Base-by-base conservation (phyloP, 1,140 invertebrate genomes). In the Pteromalus puparum region DNA sequence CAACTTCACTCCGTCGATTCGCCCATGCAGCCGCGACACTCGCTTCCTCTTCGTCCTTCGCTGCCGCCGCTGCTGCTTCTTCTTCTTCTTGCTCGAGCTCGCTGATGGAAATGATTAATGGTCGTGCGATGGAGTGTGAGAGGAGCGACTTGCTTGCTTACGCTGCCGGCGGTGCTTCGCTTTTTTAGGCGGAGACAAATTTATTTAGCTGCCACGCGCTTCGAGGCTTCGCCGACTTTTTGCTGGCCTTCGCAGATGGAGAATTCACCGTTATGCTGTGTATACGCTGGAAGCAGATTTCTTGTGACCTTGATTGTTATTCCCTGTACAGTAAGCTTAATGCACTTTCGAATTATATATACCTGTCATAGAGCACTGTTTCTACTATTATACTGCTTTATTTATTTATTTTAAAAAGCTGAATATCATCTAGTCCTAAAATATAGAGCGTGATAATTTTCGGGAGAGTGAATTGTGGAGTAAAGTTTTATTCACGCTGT, bases 41-140 rank as follows among this genome's bases (percentile, higher is more conserved):
- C 68, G 68, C 24, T 70, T 28, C 26, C 13, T 68, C n/a, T 24
- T 48, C 46, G 46, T 48, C 46, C 42, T 48, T 68, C 24, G 2
- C 67, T 68, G 70, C 15, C 38, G 73, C 21, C 9, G 46, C 42
- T 53, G 12, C 30, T 34, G 30, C 30, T 34, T 34, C 30, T 34
- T 34, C 38, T 38, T 48, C 74, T 70, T 70, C 67, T 70, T 70
- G 67, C 67, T 61, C 24, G 26, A 28, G 26, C 18, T 70, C 26
- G 26, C 28, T 26, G 67, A 28, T 26, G 67, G 67, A 61, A n/a
- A 70, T 70, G 67, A 70, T 70, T 70, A 70, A 70, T 70, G 26
- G 67, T 30, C 67, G 67, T 1, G 3, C 67, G 67, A 26, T 30
- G 67, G 28, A 70, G 67, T 30, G 67, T 26, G 67, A 26, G 67